Evolutionary conservation across 2,888 invertebrate species (phyloP), one percentile per base, ranked within the genome.

Genomic region (Graphium colonna): DNA sequence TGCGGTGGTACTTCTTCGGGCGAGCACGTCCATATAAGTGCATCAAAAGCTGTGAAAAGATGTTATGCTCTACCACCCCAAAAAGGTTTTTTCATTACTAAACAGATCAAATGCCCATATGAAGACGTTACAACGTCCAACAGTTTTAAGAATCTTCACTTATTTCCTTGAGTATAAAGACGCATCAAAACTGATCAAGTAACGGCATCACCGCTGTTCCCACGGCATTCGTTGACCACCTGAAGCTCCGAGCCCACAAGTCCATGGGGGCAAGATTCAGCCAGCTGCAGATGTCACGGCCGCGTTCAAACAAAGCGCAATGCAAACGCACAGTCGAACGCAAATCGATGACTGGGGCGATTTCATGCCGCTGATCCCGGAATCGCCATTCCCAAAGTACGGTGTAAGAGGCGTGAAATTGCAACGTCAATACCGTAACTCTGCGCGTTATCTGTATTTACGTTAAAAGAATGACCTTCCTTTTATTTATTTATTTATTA

Each of bases 241-340:
- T 28, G 28, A 7, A 28, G 5, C 28, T 28, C 4, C 28, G 9
- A 5, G n/a, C n/a, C 33, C 33, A 33, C 9, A 28, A 8, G 28
- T 28, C 28, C 28, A 28, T 7, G 8, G 4, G 5, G 8, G 8
- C 8, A 28, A 7, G 28, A 8, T 8, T n/a, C n/a, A n/a, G n/a
- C 28, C 15, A 38, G 17, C 42, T 42, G 47, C 43, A 28, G 31
- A 48, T 43, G 43, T 52, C 43, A 36, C 52, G 43, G 28, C 28
- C 43, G 33, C 45, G 39, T 52, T 45, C 49, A 42, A 52, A 47
- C 47, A 47, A 48, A 38, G 28, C 12, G 26, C 40, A n/a, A 36
- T 3, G 15, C 8, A 10, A 39, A 17, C 12, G 38, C 33, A 26
- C 17, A 16, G 43, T n/a, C 7, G 21, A 4, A 43, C 10, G 28